Evolutionary conservation across 2,888 invertebrate genomes (phyloP).

Genomic region (Notodonta ziczac): DNA sequence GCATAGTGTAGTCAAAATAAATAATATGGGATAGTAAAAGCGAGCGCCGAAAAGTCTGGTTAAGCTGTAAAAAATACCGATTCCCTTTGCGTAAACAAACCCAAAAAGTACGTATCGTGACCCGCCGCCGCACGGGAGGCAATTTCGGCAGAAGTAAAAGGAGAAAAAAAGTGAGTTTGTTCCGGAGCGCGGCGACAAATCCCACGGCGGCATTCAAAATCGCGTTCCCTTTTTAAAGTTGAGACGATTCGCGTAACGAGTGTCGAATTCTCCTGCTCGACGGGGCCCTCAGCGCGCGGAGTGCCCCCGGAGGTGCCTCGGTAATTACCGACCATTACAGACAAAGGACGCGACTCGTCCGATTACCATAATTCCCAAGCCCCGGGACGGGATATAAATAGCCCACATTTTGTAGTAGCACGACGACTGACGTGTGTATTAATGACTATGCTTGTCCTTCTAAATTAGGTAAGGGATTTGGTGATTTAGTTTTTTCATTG

Average conservation of each 20-base stretch:
- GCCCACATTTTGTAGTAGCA: slow-evolving; percentile 83
- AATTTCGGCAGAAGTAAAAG: slow-evolving; percentile 60
- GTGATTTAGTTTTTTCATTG: slow-evolving; percentile 81
- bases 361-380: slow-evolving; percentile 84
- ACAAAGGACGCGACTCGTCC: slow-evolving; percentile 83
- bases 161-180: slow-evolving; percentile 62
- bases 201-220: slow-evolving; percentile 77
- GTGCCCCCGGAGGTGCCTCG: slow-evolving; percentile 78
- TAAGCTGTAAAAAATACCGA: slow-evolving; percentile 50
- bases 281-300: slow-evolving; percentile 70
- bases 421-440: slow-evolving; percentile 83
- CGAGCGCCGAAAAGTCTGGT: slow-evolving; percentile 50
- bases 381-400: slow-evolving; percentile 80
- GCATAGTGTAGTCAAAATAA: slow-evolving; percentile 62
- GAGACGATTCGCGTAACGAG: slow-evolving; percentile 83
- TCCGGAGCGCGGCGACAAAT: slow-evolving; percentile 63
- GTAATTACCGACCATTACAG: slow-evolving; percentile 84
- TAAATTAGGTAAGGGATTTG: slow-evolving; percentile 82
- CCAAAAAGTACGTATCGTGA: slow-evolving; percentile 38
- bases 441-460: slow-evolving; percentile 83
- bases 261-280: slow-evolving; percentile 77
- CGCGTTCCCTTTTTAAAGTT: slow-evolving; percentile 82
- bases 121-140: slow-evolving; percentile 37
- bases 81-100: slow-evolving; percentile 52
- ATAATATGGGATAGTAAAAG: slow-evolving; percentile 59